These are phyloP conservation scores for Aleiodes leptofemur DNA, from an alignment of 2,888 invertebrate genomes.

Conservation along the genomic window DNA sequence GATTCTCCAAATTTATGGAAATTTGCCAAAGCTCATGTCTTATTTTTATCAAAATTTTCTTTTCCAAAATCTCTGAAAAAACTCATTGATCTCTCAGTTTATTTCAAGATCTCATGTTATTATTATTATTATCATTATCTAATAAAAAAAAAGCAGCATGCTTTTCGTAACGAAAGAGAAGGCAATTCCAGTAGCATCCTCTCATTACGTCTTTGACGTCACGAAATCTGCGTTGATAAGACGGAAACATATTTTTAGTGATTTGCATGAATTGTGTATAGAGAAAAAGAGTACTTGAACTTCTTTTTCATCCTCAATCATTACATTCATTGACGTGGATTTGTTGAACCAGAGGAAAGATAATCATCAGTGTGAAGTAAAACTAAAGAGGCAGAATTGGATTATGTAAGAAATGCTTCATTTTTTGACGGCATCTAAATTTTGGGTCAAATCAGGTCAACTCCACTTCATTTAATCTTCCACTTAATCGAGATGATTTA, in stretches of 20 bases:
- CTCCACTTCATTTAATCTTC: not conserved
- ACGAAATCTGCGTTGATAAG: not conserved
- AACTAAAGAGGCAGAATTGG: not conserved
- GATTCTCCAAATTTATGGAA: too few relatives aligned
- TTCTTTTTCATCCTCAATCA: not conserved
- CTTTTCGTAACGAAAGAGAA: too few relatives aligned
- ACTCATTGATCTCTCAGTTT: too few relatives aligned
- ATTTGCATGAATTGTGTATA: slow-evolving; percentile 2
- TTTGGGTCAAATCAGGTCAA: slow-evolving; percentile 21
- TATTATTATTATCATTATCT: too few relatives aligned
- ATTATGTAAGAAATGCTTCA: slow-evolving; percentile 21
- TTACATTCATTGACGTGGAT: slow-evolving; percentile 4
- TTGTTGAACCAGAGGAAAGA: slow-evolving; percentile 2
- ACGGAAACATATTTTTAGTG: not conserved
- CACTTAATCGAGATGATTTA: not conserved
- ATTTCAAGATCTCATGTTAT: too few relatives aligned
- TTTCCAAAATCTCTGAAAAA: too few relatives aligned
- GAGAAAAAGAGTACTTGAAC: not conserved
- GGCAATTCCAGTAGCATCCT: not conserved
- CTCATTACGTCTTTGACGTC: not conserved
- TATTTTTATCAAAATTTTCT: too few relatives aligned
- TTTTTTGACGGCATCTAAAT: not conserved
- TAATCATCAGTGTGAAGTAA: slow-evolving; percentile 21
- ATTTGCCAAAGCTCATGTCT: too few relatives aligned
- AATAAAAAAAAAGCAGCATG: too few relatives aligned